Conservation (phyloP, 2,113 vertebrate species). For the Oenanthe melanoleuca region DNA sequence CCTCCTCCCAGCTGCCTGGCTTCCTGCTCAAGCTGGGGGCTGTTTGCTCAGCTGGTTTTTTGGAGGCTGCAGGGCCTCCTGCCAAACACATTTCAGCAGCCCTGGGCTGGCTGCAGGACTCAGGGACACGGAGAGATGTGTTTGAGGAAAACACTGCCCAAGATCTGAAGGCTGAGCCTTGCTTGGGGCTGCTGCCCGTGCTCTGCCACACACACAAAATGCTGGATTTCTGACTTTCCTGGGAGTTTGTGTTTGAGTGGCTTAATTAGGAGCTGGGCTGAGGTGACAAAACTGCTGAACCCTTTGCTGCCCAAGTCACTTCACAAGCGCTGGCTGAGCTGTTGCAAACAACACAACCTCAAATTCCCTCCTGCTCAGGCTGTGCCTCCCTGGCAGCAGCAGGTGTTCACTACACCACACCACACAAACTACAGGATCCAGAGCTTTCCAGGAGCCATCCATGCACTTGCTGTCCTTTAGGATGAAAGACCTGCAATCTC, state of each 20-base stretch:
- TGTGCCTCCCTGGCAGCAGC: background rate
- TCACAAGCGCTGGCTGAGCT: background rate
- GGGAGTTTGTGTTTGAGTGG: background rate
- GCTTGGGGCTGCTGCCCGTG: background rate
- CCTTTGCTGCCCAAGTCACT: background rate
- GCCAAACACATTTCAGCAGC: slow-evolving; percentile 46
- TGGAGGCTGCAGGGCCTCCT: background rate
- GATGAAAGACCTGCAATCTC: background rate
- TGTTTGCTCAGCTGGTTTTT: slow-evolving; percentile 44
- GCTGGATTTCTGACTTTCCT: background rate
- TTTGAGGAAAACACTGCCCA: background rate
- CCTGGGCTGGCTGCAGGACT: background rate
- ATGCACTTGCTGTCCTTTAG: background rate
- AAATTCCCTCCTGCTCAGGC: background rate
- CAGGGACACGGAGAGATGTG: background rate
- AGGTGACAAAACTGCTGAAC: background rate
- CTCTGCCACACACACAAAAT: background rate
- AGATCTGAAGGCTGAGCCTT: background rate
- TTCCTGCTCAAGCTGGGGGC: background rate
- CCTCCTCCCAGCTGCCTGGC: background rate
- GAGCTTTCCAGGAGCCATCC: background rate
- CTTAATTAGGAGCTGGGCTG: background rate
- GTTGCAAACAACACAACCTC: background rate
- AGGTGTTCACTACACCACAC: background rate
- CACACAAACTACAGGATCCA: background rate